These are phyloP conservation scores for Exaiptasia diaphana DNA, from an alignment of 64 coral and sea anemone genomes.

Conservation along the genomic window DNA sequence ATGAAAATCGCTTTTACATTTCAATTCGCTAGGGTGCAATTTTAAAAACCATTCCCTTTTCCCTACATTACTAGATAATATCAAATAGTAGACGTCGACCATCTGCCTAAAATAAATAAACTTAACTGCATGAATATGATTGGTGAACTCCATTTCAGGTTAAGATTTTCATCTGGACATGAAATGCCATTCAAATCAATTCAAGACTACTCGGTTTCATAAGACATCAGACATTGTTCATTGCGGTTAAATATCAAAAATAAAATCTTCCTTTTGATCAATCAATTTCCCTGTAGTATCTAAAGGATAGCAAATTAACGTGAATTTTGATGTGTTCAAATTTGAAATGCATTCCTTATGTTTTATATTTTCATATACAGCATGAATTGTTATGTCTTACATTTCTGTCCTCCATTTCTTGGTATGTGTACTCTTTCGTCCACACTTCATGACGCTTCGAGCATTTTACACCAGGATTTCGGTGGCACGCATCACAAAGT, in stretches of 20 bases:
- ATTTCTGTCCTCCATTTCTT: not conserved
- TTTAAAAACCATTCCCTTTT: too few relatives aligned
- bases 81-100: too few relatives aligned
- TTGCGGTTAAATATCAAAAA: not conserved
- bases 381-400: not conserved
- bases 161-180: too few relatives aligned
- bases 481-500: not conserved
- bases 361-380: not conserved
- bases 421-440: not conserved
- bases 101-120: too few relatives aligned
- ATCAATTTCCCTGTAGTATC: not conserved
- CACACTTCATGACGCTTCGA: not conserved
- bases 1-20: too few relatives aligned
- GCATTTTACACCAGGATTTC: not conserved
- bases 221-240: not conserved
- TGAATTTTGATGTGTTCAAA: not conserved
- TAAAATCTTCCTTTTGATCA: not conserved
- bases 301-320: not conserved
- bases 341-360: too few relatives aligned
- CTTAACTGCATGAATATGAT: too few relatives aligned
- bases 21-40: too few relatives aligned
- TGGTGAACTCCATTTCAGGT: too few relatives aligned
- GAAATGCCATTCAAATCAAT: too few relatives aligned
- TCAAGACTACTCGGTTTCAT: not conserved
- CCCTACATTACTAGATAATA: too few relatives aligned